A percentile compares a stretch with the other conserved stretches of the same genome.
phyloP scores from a whole-genome alignment of 2,888 invertebrate genomes.

The Tiliacea citrago region DNA sequence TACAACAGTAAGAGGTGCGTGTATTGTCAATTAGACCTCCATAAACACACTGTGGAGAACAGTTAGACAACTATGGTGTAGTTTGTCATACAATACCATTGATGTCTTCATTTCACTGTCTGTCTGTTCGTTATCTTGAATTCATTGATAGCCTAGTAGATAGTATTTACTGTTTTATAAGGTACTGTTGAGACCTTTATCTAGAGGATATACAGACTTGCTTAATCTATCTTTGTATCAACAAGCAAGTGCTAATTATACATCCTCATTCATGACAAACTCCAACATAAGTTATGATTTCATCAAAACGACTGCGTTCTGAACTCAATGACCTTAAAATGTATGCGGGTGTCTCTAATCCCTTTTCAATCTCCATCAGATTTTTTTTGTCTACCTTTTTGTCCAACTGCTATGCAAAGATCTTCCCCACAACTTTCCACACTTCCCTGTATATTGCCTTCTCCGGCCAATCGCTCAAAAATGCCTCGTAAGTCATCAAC shows the following conservation, averaged over 20 bases:
- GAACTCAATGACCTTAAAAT: not conserved
- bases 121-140: slow-evolving; percentile 4
- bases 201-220: not conserved
- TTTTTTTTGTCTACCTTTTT: not conserved
- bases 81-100: slow-evolving; percentile 33
- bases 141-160: not conserved
- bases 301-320: not conserved
- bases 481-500: no score
- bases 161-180: not conserved
- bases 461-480: no score
- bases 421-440: no score
- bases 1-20: slow-evolving; percentile 39
- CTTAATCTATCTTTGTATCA: not conserved
- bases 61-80: slow-evolving; percentile 31
- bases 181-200: not conserved
- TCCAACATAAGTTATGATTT: not conserved
- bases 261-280: not conserved
- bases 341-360: not conserved
- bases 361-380: not conserved
- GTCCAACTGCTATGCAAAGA: no score
- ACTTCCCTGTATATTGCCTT: no score
- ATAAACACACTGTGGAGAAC: slow-evolving; percentile 51
- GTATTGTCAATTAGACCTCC: slow-evolving; percentile 49
- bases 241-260: not conserved
- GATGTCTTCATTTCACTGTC: slow-evolving; percentile 5